Conservation (phyloP, 2,113 vertebrate species). For the Carlito syrichta region DNA sequence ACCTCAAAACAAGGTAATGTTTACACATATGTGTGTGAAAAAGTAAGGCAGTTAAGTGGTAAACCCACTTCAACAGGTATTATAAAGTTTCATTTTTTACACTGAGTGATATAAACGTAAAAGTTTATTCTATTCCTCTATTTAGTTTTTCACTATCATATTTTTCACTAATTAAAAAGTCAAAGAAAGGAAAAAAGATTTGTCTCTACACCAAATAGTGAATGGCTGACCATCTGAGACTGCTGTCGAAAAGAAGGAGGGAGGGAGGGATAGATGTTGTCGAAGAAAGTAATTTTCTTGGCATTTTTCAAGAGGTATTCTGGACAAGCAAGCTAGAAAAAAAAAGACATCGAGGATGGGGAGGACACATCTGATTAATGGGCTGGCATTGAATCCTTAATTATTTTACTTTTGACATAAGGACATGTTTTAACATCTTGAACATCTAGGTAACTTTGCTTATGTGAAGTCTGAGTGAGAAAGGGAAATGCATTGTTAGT, state of each 20-base stretch:
- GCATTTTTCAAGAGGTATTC: conserved; percentile 17
- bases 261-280: not conserved
- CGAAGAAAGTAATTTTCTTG: not conserved
- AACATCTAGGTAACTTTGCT: conserved; percentile 72
- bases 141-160: not conserved
- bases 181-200: not conserved
- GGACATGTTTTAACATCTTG: conserved; percentile 68
- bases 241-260: not conserved
- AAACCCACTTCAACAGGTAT: not conserved
- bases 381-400: conserved; percentile 37
- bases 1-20: not conserved
- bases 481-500: conserved; percentile 69
- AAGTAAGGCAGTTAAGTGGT: not conserved
- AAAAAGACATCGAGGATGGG: rapidly evolving
- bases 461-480: conserved; percentile 57
- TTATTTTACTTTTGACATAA: conserved; percentile 49
- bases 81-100: not conserved
- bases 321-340: not conserved
- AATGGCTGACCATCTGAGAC: not conserved
- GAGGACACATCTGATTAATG: not conserved
- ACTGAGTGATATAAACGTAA: not conserved
- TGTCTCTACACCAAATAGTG: not conserved
- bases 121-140: not conserved
- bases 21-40: not conserved
- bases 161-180: not conserved